A percentile compares a stretch with the other conserved stretches of the same genome.
Conservation (phyloP, 2,888 invertebrate genomes). For the Drosophila robusta region DNA sequence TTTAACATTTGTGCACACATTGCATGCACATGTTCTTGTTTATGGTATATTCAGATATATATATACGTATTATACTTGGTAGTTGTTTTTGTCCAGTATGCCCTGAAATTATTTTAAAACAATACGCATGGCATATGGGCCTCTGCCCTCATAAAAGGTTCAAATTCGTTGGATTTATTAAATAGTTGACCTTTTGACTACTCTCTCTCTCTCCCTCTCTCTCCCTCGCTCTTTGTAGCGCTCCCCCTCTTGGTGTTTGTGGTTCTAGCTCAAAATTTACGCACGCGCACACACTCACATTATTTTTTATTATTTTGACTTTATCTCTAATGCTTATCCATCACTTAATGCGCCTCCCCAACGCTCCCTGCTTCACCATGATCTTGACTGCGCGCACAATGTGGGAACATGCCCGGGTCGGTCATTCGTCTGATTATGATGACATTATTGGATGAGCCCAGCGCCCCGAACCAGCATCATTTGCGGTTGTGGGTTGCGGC, state of each 20-base stretch:
- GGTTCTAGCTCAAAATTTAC: conserved; percentile 22
- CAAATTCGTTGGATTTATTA: conserved; percentile 65
- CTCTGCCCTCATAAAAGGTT: conserved; percentile 74
- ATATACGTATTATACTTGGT: not conserved
- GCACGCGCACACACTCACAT: conserved; percentile 58
- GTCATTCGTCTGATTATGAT: conserved; percentile 63
- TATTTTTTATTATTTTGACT: conserved; percentile 79
- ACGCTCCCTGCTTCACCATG: conserved; percentile 5
- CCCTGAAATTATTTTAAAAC: conserved; percentile 41
- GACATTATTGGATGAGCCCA: conserved; percentile 66
- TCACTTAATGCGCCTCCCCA: conserved; percentile 45
- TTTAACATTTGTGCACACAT: conserved; percentile 64
- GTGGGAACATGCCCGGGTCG: conserved; percentile 61
- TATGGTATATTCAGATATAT: conserved; percentile 16
- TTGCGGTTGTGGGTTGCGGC: conserved; percentile 60
- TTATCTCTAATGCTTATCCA: conserved; percentile 71
- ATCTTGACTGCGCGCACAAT: conserved; percentile 32
- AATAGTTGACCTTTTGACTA: conserved; percentile 59
- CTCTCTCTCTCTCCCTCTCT: not conserved
- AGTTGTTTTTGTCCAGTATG: conserved; percentile 3
- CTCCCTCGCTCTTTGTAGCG: not conserved
- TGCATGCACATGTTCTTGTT: conserved; percentile 72
- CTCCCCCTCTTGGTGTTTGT: no score
- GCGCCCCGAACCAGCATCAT: conserved; percentile 63
- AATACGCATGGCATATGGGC: conserved; percentile 52